These are phyloP conservation scores for Aurelia coerulea DNA, from an alignment of 30 jellyfish, hydroid and myxozoan species.

Conservation along the genomic window DNA sequence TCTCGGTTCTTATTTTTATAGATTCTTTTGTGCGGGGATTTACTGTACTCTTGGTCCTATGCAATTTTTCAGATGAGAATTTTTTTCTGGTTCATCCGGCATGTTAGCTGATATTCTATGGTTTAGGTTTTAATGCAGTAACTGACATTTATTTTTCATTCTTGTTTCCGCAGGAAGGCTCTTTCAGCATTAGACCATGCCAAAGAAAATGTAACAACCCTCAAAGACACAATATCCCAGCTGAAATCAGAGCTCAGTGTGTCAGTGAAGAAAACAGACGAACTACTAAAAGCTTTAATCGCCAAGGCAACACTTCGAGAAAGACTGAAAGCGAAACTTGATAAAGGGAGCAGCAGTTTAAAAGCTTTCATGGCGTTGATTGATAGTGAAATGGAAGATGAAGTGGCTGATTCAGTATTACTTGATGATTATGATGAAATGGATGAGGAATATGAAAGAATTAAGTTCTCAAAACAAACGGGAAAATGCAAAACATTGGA, in stretches of 20 bases:
- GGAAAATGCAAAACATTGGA: conserved; percentile 59
- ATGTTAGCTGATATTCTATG: too few species aligned
- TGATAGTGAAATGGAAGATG: conserved; percentile 86
- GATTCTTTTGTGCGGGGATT: too few species aligned
- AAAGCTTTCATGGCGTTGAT: conserved; percentile 81
- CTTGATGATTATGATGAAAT: conserved; percentile 84
- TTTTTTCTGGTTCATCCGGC: too few species aligned
- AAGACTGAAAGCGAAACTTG: conserved; percentile 62
- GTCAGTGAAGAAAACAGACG: conserved; percentile 40
- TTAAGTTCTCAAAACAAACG: conserved; percentile 59
- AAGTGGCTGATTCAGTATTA: conserved; percentile 55
- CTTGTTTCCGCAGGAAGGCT: conserved; percentile 49
- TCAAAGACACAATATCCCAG: conserved; percentile 56
- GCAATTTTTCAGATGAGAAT: too few species aligned
- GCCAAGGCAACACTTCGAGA: conserved; percentile 74
- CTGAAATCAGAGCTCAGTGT: conserved; percentile 61
- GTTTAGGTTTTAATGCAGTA: too few species aligned
- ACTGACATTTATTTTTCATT: too few species aligned
- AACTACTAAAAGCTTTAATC: conserved; percentile 50
- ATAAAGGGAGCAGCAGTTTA: conserved; percentile 64
- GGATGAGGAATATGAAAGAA: conserved; percentile 85
- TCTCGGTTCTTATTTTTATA: too few species aligned
- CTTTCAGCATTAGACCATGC: conserved; percentile 59
- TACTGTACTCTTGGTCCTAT: too few species aligned
- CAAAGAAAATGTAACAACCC: conserved; percentile 36